Evolutionary conservation across 2,113 vertebrate species (phyloP), one percentile per base, ranked within the genome.

Genomic region (Chlamydotis undulata): DNA sequence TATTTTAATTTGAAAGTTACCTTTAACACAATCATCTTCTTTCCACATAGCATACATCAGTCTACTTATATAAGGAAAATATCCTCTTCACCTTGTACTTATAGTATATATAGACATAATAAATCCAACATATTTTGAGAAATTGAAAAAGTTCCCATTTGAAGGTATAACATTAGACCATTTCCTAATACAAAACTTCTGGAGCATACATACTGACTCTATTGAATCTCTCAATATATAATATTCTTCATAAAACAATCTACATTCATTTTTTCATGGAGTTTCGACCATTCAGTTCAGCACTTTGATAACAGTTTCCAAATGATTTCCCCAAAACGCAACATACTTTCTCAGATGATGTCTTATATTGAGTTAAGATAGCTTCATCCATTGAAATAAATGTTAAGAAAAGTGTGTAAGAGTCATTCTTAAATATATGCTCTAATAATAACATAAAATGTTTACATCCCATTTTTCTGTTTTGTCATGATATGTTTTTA

Each of bases 151-250:
- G 21, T 68, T 91, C 28, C 29, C 26, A 73, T 76, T 86, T 74
- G 75, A 81, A 83, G 33, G 35, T 22, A 90, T 47, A 95, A 69
- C 7, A 35, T 91, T 89, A 89, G 28, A 76, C 12, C 5, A 50
- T 55, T 90, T 61, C 21, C 19, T 95, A 89, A 96, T 83, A 50
- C 59, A 77, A 96, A 96, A 93, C 76, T 95, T 91, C 71, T 94
- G 89, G 68, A 91, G 8, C 76, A 61, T 76, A 56, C 79, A 77
- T 77, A 69, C 26, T 65, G 29, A 83, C 21, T 79, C 19, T 57
- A 43, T 43, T 56, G 33, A 94, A 53, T 69, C 19, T 67, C 73
- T 89, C 29, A 41, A 22, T 91, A 64, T 63, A 25, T 50, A 47
- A 53, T 57, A 74, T 69, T 91, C 61, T 69, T 74, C 77, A 59